Evolutionary conservation across 2,797 vertebrate species (phyloP), one percentile per base, ranked within the genome.

Genomic region (Jordanella pulchra): DNA sequence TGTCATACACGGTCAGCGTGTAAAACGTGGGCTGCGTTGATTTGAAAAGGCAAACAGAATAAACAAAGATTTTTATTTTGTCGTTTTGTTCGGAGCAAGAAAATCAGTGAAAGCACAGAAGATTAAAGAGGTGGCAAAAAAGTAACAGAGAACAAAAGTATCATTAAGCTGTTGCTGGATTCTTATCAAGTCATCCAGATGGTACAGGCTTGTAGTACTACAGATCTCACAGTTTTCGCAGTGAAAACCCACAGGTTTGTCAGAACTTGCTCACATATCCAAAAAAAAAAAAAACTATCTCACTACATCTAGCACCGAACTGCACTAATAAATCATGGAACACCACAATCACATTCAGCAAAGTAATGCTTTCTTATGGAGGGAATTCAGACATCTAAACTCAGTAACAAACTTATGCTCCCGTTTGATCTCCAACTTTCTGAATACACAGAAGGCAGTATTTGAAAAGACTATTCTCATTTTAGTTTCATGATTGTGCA

Each of bases 101-200:
- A 72, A 79, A 70, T 66, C 53, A 66, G 13, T 74, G 32, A n/a
- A 54, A 68, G 39, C 44, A 60, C 44, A 73, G 45, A 65, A 18
- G 32, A 73, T 69, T 72, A 58, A 82, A 76, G 28, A 75, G 61
- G 71, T 76, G 72, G 71, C 67, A 58, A 44, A 73, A n/a, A 64
- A 14, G 66, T 64, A 30, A 51, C 17, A 35, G 50, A 70, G n/a
- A 79, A 67, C 45, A 73, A 54, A 70, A 66, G 23, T 13, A 71
- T 61, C 45, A 72, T 61, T 56, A n/a, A 44, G 64, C 39, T 58
- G 28, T 64, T 72, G 47, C 21, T 65, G 1, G 45, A 77, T 73
- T 72, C n/a, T 51, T 48, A 42, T 77, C 39, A 67, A n/a, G 55
- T 84, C 35, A 61, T 11, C 42, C 35, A 45, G 55, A 47, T 15